Evolutionary conservation across 2,113 vertebrate genomes (phyloP), one percentile per base, ranked within the genome.

Genomic region (Chloroceryle aenea): DNA sequence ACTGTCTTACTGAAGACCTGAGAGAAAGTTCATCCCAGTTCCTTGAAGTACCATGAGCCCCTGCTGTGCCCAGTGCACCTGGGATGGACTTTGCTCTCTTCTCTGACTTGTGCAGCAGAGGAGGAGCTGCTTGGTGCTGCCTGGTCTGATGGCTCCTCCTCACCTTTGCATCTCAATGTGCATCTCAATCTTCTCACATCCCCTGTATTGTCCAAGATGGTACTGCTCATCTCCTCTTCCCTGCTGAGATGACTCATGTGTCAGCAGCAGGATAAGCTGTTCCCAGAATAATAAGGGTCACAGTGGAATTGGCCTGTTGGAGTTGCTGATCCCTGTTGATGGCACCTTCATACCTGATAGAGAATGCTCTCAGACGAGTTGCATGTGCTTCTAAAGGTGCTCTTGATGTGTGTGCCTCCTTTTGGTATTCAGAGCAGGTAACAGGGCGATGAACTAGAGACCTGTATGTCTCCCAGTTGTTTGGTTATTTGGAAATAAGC

Each of bases 131-230:
- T 85, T 47, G 2, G 27, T 42, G 32, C 48, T 82, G 14, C 36
- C 27, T 34, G 64, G 13, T 8, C 30, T 5, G 15, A 12, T 26
- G 27, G 21, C 34, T 55, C 17, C 48, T 87, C 63, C 61, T 59
- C 48, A 12, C 27, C 21, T 52, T 59, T 55, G 12, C 10, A 2
- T 36, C 5, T 11, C 2, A 2, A 10, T 38, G n/a, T 30, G 14
- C 43, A 9, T 59, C 15, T 66, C 17, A 16, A 19, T 19, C 29
- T 64, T 48, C 68, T 55, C 34, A 16, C 29, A 38, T 81, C 58
- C 45, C 53, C 34, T 38, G 0, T 26, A 1, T 53, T 30, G 14
- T 43, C 32, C 2, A 17, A 53, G 22, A 10, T 1, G 2, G 26
- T 29, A 5, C 61, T 12, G 2, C 43, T 79, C 15, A 0, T 53